Evolutionary conservation across 2,888 invertebrate species (phyloP).

Genomic region (Cacoxenus indagator): DNA sequence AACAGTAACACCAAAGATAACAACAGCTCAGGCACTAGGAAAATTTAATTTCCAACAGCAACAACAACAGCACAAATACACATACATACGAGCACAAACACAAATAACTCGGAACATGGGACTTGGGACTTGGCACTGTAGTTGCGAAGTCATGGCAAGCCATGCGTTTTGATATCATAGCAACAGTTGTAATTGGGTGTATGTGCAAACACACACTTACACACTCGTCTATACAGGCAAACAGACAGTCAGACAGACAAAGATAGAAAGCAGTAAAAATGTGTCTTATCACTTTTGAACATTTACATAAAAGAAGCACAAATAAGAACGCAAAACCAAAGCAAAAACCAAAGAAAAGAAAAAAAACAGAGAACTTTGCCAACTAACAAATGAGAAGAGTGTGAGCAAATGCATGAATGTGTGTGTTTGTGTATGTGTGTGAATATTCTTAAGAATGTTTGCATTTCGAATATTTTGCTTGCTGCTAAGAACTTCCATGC

Average conservation of each 20-base stretch:
- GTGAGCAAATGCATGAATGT: neutral
- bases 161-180: conserved; percentile 14
- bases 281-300: conserved; percentile 65
- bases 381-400: conserved; percentile 48
- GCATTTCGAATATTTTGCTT: neutral
- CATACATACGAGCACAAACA: conserved; percentile 27
- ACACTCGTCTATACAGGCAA: neutral
- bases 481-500: conserved; percentile 33
- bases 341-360: neutral
- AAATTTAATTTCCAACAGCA: conserved; percentile 8
- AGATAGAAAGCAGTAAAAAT: conserved; percentile 50
- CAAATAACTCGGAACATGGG: conserved; percentile 36
- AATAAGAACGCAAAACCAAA: conserved; percentile 38
- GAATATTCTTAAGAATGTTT: conserved; percentile 12
- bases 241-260: neutral
- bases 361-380: conserved; percentile 48
- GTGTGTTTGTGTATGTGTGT: neutral
- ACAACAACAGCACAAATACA: conserved; percentile 45
- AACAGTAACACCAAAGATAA: neutral
- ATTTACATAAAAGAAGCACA: conserved; percentile 64
- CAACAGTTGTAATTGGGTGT: conserved; percentile 12
- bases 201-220: conserved; percentile 8
- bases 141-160: conserved; percentile 41
- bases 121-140: conserved; percentile 61
- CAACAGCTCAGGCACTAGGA: neutral